Evolutionary conservation across 2,113 vertebrate species (phyloP).

Genomic region (Aegithalos caudatus): DNA sequence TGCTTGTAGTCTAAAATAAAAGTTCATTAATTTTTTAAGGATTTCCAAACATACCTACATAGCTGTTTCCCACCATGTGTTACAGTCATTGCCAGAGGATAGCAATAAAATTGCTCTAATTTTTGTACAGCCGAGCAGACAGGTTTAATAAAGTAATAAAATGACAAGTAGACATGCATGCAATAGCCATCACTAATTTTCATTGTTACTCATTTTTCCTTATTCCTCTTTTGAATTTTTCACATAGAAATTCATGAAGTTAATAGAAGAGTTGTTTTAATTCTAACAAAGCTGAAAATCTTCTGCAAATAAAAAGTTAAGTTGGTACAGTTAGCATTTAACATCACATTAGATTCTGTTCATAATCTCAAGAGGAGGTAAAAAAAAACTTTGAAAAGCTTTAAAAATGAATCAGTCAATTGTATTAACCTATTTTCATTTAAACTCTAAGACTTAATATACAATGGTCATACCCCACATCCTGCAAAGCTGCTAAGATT

Average conservation of each 20-base stretch:
- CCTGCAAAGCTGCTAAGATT: slow-evolving; percentile 29
- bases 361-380: not conserved
- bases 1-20: not conserved
- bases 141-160: slow-evolving; percentile 13
- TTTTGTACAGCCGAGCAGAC: not conserved
- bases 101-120: not conserved
- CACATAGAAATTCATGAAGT: not conserved
- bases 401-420: not conserved
- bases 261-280: not conserved
- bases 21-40: not conserved
- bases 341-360: not conserved
- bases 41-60: not conserved
- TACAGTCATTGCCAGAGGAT: not conserved
- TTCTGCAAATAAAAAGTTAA: not conserved
- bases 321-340: not conserved
- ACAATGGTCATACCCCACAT: not conserved
- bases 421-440: slow-evolving; percentile 8
- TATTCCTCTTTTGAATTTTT: not conserved
- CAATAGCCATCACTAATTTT: slow-evolving; percentile 16
- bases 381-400: not conserved
- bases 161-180: not conserved
- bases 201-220: not conserved
- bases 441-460: not conserved
- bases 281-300: not conserved
- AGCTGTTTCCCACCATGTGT: not conserved